Percentiles rank a stretch among this genome's conserved stretches.
Conservation (phyloP, 2,888 invertebrate species). For the Plutella xylostella region DNA sequence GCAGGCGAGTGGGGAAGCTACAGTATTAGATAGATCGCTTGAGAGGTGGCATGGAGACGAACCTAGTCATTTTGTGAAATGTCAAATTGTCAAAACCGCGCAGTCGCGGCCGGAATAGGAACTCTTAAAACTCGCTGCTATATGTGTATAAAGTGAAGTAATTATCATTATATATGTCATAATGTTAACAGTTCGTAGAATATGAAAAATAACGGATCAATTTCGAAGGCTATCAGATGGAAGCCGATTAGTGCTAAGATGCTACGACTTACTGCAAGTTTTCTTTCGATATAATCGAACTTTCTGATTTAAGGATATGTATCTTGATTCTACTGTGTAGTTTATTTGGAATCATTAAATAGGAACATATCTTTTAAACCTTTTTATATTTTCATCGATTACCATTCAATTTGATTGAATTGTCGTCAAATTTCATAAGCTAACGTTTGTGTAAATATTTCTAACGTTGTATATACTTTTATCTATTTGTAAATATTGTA, state of each 20-base stretch:
- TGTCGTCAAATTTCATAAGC: slow-evolving; percentile 63
- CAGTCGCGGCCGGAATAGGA: slow-evolving; percentile 73
- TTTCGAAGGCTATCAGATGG: slow-evolving; percentile 66
- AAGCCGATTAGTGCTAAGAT: slow-evolving; percentile 23
- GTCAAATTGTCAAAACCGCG: slow-evolving; percentile 66
- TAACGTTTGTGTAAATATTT: slow-evolving; percentile 53
- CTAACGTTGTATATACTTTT: slow-evolving; percentile 52
- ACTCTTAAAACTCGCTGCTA: slow-evolving; percentile 83
- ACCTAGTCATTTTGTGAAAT: slow-evolving; percentile 70
- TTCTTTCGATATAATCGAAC: slow-evolving; percentile 1
- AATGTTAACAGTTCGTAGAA: slow-evolving; percentile 61
- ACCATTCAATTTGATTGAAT: slow-evolving; percentile 49
- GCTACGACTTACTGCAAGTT: neutral
- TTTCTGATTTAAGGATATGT: neutral
- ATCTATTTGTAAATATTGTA: slow-evolving; percentile 49
- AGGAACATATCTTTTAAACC: neutral
- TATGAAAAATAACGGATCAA: slow-evolving; percentile 34
- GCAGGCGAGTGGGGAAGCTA: slow-evolving; percentile 27
- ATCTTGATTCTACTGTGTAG: neutral
- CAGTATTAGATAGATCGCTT: slow-evolving; percentile 29
- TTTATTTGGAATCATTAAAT: neutral
- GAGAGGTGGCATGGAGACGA: slow-evolving; percentile 34
- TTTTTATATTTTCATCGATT: neutral
- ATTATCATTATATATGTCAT: slow-evolving; percentile 66
- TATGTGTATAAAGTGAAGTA: slow-evolving; percentile 76